These are phyloP conservation scores for Spinus pinus DNA, from an alignment of 2,797 vertebrate species.

Conservation along the genomic window DNA sequence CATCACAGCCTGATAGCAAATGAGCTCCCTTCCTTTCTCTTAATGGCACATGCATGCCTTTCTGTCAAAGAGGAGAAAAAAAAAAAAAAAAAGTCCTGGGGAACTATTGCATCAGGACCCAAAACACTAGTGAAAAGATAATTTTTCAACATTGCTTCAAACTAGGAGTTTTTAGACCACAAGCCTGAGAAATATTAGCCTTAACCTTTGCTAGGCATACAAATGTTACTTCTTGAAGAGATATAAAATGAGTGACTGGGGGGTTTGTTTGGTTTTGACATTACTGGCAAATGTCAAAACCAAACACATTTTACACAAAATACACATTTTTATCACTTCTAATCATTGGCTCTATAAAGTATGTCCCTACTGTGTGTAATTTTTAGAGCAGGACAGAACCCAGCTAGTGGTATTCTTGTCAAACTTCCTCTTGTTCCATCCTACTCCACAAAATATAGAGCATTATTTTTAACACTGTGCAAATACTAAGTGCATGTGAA, in stretches of 20 bases:
- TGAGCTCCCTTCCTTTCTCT: neutral
- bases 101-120: neutral
- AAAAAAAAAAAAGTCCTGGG: neutral
- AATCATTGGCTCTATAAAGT: neutral
- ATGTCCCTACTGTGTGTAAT: neutral
- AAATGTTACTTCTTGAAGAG: neutral
- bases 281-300: neutral
- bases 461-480: conserved; percentile 22
- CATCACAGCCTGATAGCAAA: neutral
- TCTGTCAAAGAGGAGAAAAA: neutral
- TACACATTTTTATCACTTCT: neutral
- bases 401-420: conserved; percentile 23
- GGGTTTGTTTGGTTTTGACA: neutral
- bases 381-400: conserved; percentile 36
- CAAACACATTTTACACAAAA: neutral
- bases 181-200: neutral
- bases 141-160: neutral
- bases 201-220: neutral
- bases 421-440: neutral
- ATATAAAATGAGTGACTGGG: neutral
- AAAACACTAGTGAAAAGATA: neutral
- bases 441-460: neutral
- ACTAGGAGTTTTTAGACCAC: neutral
- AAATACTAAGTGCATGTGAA: conserved; percentile 17
- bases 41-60: neutral